Base-by-base conservation (phyloP, 2,797 vertebrate genomes). In the Sebastes cheni region DNA sequence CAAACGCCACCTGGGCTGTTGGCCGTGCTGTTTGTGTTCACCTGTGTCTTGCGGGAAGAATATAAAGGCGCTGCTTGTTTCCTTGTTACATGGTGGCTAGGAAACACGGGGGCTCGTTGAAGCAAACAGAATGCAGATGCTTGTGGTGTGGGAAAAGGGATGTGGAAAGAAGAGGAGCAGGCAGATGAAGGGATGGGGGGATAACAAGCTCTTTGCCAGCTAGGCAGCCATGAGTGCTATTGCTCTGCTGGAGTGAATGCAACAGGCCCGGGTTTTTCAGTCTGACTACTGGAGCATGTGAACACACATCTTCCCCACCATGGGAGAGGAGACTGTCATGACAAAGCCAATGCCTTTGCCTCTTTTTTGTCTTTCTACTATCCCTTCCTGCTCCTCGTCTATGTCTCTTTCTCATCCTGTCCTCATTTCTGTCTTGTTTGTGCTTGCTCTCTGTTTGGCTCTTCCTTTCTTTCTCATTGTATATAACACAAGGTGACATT, bases 191-290 rank as follows among this genome's bases (percentile, higher is more conserved):
- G 83, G 81, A 84, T 76, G 77, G 52, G 62, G 80, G 77, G 74
- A 91, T 94, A 94, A 92, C 92, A 88, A 93, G 91, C 90, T 85
- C 85, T 93, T 93, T 93, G 91, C 91, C 92, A 93, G 75, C 85
- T 89, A 91, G 91, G 88, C 90, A 92, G 88, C 88, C 91, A 82
- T 84, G 91, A 93, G 90, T 83, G 83, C 82, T 66, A 73, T 75
- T 85, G 79, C 91, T 77, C 88, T 70, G 88, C 79, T 89, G 89
- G 86, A 89, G 81, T 91, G 93, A 94, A 95, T 91, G 92, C 92
- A 92, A 93, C 90, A 93, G 89, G 93, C 92, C 68, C 20, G 54
- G 75, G 66, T 92, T 92, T 94, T 94, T 94, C 91, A 93, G 86
- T 64, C 89, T 88, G 89, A 86, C 91, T 91, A 89, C 88, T 91